Conservation (phyloP, 2,888 invertebrate genomes). For the Cotesia congregata region DNA sequence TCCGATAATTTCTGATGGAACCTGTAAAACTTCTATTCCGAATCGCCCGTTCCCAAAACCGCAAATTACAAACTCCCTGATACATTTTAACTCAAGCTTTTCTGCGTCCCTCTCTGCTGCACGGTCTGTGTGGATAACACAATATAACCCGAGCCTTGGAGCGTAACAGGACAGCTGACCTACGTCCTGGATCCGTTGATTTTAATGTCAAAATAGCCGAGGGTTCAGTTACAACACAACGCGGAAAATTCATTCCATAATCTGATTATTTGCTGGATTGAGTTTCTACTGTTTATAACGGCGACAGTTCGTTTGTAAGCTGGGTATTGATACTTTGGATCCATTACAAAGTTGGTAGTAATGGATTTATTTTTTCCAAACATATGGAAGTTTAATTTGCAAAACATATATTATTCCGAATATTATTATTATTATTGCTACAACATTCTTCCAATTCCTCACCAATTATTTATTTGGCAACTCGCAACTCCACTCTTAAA, state of each 20-base stretch:
- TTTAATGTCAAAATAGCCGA: slow-evolving; percentile 15
- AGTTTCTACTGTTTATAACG: background rate
- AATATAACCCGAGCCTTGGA: background rate
- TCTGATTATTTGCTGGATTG: slow-evolving; percentile 19
- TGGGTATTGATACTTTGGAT: background rate
- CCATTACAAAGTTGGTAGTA: too few relatives aligned
- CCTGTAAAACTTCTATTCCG: slow-evolving; percentile 33
- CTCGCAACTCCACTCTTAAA: too few relatives aligned
- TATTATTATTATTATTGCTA: too few relatives aligned
- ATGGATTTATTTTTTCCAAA: too few relatives aligned
- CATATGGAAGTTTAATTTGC: too few relatives aligned
- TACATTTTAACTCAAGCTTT: slow-evolving; percentile 59
- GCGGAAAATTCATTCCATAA: slow-evolving; percentile 3
- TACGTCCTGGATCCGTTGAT: background rate
- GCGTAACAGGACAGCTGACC: slow-evolving; percentile 18
- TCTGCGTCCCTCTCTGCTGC: slow-evolving; percentile 40
- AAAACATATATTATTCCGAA: too few relatives aligned
- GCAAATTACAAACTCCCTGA: slow-evolving; percentile 68
- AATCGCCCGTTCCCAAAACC: slow-evolving; percentile 56
- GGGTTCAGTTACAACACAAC: background rate
- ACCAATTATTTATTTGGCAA: too few relatives aligned
- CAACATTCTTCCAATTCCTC: too few relatives aligned
- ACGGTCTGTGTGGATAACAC: background rate
- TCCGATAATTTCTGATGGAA: slow-evolving; percentile 21
- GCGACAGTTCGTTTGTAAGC: background rate